Evolutionary conservation across 1,140 invertebrate genomes (phyloP).

Genomic region (Delia radicum): DNA sequence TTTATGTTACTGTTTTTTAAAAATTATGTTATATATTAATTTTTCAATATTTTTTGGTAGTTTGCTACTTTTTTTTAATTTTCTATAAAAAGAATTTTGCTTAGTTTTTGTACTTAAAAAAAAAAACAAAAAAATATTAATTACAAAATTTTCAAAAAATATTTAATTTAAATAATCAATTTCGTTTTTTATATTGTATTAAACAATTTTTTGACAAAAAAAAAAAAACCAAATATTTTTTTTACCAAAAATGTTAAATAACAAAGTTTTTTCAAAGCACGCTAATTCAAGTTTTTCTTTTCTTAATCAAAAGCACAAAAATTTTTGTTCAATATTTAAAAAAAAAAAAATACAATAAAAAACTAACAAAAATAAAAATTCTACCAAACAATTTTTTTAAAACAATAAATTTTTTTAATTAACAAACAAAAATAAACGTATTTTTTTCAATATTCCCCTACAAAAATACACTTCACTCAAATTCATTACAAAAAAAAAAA

Average conservation of each 20-base stretch:
- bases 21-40: background rate
- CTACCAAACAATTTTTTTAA: background rate
- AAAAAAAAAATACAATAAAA: background rate
- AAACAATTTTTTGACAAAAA: conserved; percentile 12
- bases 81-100: conserved; percentile 8
- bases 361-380: conserved; percentile 15
- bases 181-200: conserved; percentile 18
- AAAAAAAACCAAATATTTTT: too few relatives aligned
- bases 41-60: background rate
- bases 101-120: background rate
- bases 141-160: background rate
- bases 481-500: background rate
- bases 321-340: conserved; percentile 15
- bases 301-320: conserved; percentile 6
- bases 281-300: conserved; percentile 23
- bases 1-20: too few relatives aligned
- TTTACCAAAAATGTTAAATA: conserved; percentile 15
- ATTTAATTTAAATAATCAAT: background rate
- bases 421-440: background rate
- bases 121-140: background rate
- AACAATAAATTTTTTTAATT: background rate
- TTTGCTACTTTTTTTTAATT: conserved; percentile 8
- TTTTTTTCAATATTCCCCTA: too few relatives aligned
- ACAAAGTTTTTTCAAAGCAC: conserved; percentile 22
- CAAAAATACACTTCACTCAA: too few relatives aligned